Base-by-base conservation (phyloP, 1,140 invertebrate species). In the Ceratosolen solmsi region DNA sequence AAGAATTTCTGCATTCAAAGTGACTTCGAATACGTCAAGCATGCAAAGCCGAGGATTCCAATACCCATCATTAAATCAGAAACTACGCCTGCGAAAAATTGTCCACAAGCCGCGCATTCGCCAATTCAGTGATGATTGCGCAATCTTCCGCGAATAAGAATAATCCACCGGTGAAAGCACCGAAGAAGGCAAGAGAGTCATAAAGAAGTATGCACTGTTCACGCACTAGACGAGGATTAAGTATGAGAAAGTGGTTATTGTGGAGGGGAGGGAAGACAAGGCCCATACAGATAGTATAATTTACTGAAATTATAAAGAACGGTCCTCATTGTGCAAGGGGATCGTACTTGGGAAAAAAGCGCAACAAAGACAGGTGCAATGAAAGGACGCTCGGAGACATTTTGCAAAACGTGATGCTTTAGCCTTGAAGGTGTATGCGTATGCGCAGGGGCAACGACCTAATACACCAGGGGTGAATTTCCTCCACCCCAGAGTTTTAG, bases 361-460 rank as follows among this genome's bases (percentile, higher is more conserved):
- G 63, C 3, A 38, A n/a, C 9, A 51, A 27, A 33, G 58, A 38
- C 8, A 15, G 7, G 41, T 5, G 7, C 15, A 51, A 13, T 8
- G 38, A 63, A 36, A 8, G 79, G 27, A 38, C 58, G 41, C 5
- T 46, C 13, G 41, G 41, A 65, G 74, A 74, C 38, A 65, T 75
- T 71, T 74, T 46, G 41, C 41, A 13, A 46, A 7, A 46, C 71
- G 79, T 81, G 79, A 84, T 85, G 83, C 79, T 65, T 70, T 65
- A 68, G 82, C 80, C 80, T 70, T 76, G 60, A 84, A 83, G 83
- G 74, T 38, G 80, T 49, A 33, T 5, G 27, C 51, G 25, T 41
- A n/a, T 20, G 33, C n/a, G 79, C 22, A 38, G 60, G 84, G 79
- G 82, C 79, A 80, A 84, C 78, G 83, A 83, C 83, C 79, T 72